Percentiles rank a stretch among this genome's conserved stretches.
These are phyloP conservation scores for Podilymbus podiceps DNA, from an alignment of 2,113 vertebrate genomes.

Conservation along the genomic window DNA sequence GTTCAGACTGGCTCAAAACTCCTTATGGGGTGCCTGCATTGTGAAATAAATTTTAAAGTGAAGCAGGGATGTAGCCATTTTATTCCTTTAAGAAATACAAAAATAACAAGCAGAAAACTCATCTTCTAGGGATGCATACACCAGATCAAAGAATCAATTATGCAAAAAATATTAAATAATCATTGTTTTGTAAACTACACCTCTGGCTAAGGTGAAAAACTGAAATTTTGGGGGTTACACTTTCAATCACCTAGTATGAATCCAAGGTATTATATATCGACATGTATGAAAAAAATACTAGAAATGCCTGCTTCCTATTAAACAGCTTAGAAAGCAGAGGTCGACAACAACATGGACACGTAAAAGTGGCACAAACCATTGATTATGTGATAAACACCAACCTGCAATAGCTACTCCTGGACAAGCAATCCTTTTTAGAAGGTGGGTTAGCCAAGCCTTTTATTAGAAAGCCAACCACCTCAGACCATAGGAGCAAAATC, in stretches of 20 bases:
- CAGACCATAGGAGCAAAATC: background rate
- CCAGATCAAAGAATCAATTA: background rate
- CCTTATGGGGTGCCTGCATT: background rate
- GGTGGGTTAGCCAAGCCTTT: background rate
- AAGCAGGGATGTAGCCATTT: background rate
- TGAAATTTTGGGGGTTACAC: background rate
- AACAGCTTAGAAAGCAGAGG: background rate
- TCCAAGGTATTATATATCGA: background rate
- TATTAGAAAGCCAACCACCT: background rate
- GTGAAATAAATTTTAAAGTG: background rate
- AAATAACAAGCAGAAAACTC: background rate
- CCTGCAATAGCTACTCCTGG: background rate
- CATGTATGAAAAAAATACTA: rapidly evolving
- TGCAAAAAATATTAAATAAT: background rate
- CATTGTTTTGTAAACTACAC: background rate
- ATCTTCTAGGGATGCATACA: background rate
- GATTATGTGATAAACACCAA: background rate
- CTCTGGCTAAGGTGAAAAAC: background rate
- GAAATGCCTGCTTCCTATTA: background rate
- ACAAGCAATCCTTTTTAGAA: background rate
- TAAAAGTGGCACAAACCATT: background rate
- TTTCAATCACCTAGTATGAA: background rate
- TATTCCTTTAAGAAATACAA: background rate
- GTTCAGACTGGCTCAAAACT: background rate
- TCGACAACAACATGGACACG: rapidly evolving